A percentile compares a stretch with the other conserved stretches of the same genome.
These are phyloP conservation scores for Pherbina coryleti DNA, from an alignment of 2,888 invertebrate genomes.

Conservation along the genomic window DNA sequence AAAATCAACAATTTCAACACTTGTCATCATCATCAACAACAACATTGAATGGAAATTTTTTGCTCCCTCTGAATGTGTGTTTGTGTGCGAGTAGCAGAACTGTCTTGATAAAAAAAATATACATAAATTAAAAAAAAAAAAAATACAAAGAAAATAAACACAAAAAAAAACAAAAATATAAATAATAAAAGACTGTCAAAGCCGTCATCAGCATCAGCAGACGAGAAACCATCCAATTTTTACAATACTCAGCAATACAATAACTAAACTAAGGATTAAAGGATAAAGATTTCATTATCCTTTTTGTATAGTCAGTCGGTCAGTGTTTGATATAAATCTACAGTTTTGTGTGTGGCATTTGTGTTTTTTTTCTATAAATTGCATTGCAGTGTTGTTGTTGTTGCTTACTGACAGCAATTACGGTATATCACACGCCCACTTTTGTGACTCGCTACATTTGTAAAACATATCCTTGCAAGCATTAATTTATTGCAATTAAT, in stretches of 20 bases:
- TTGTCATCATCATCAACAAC: neutral
- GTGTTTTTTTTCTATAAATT: neutral
- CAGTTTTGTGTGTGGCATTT: conserved; percentile 20
- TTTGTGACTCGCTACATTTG: neutral
- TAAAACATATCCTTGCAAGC: neutral
- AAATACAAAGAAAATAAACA: neutral
- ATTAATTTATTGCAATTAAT: neutral
- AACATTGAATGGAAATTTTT: neutral
- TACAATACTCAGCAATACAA: neutral
- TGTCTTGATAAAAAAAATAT: conserved; percentile 6
- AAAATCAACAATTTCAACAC: neutral
- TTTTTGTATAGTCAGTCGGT: neutral
- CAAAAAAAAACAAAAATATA: neutral
- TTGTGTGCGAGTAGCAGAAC: conserved; percentile 1
- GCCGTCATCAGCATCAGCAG: conserved; percentile 14
- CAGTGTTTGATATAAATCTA: neutral
- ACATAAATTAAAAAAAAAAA: neutral
- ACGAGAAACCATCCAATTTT: conserved; percentile 28
- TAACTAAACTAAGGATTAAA: conserved; percentile 2
- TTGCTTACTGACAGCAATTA: conserved; percentile 1
- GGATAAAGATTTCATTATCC: neutral
- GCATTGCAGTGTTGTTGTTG: no score
- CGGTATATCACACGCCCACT: conserved; percentile 8
- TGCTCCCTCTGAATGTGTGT: neutral
- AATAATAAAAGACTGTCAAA: conserved; percentile 17